Evolutionary conservation across 92 coral and sea anemone species (phyloP).

Genomic region (Parazoanthus atlanticus): DNA sequence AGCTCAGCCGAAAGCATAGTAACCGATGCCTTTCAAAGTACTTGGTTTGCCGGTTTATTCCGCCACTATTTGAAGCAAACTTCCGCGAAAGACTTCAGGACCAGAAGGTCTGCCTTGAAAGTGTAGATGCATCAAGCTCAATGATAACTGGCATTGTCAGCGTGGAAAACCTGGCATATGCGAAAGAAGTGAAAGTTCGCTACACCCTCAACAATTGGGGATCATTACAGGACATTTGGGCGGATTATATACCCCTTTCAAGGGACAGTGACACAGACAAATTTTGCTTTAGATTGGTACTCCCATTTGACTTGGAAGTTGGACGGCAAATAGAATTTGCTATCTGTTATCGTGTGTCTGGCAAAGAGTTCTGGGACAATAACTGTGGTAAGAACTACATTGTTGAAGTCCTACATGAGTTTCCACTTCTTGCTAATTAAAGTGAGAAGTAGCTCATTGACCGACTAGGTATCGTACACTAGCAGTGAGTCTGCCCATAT

Average conservation of each 20-base stretch:
- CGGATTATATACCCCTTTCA: slow-evolving; percentile 74
- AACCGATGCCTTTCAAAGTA: slow-evolving; percentile 20
- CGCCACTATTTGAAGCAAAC: slow-evolving; percentile 1
- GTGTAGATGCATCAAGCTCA: slow-evolving; percentile 64
- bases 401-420: slow-evolving; percentile 5
- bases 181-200: slow-evolving; percentile 78
- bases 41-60: slow-evolving; percentile 26
- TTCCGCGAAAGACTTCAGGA: slow-evolving; percentile 39
- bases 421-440: not conserved
- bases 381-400: slow-evolving; percentile 58
- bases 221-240: slow-evolving; percentile 68
- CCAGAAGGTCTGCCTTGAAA: slow-evolving; percentile 71
- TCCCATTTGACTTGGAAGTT: slow-evolving; percentile 61
- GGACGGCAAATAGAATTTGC: slow-evolving; percentile 63
- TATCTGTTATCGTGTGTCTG: slow-evolving; percentile 58
- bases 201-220: slow-evolving; percentile 73
- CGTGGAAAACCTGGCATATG: slow-evolving; percentile 72
- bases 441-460: not conserved
- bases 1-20: slow-evolving; percentile 2
- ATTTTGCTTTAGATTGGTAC: slow-evolving; percentile 74
- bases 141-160: slow-evolving; percentile 69
- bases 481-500: not conserved
- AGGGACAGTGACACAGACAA: slow-evolving; percentile 78
- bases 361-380: slow-evolving; percentile 79
- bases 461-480: not conserved